These are phyloP conservation scores for Patella ulyssiponensis DNA, from an alignment of 2,888 invertebrate genomes.

Conservation along the genomic window DNA sequence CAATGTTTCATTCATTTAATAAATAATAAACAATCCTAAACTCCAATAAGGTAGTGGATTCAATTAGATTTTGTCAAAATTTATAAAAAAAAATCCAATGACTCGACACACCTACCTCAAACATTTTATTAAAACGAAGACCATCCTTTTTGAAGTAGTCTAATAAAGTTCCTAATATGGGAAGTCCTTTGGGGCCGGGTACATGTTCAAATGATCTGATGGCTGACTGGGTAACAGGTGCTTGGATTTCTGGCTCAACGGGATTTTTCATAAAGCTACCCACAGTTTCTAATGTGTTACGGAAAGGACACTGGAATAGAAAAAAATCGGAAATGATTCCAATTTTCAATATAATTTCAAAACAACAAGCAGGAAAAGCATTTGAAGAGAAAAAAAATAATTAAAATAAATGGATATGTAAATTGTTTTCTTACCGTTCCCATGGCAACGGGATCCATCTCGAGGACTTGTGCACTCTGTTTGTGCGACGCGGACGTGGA, in stretches of 20 bases:
- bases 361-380: neutral
- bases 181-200: constrained; percentile 67
- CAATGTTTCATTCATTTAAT: too few relatives aligned
- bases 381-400: too few relatives aligned
- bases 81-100: neutral
- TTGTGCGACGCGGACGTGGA: constrained; percentile 45
- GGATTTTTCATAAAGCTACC: constrained; percentile 34
- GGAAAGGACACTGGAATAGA: constrained; percentile 52
- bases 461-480: constrained; percentile 35
- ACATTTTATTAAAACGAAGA: constrained; percentile 68
- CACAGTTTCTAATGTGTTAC: constrained; percentile 42
- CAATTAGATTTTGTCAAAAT: too few relatives aligned
- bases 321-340: neutral
- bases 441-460: constrained; percentile 35
- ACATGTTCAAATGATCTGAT: constrained; percentile 55
- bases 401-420: neutral
- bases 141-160: constrained; percentile 69
- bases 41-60: too few relatives aligned
- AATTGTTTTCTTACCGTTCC: constrained; percentile 22
- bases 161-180: constrained; percentile 63
- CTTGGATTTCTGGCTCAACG: constrained; percentile 3
- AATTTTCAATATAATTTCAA: neutral
- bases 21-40: too few relatives aligned
- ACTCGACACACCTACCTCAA: constrained; percentile 58
- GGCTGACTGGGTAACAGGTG: constrained; percentile 15